phyloP scores from a whole-genome alignment of 2,797 vertebrate genomes.

The Falco rusticolus region DNA sequence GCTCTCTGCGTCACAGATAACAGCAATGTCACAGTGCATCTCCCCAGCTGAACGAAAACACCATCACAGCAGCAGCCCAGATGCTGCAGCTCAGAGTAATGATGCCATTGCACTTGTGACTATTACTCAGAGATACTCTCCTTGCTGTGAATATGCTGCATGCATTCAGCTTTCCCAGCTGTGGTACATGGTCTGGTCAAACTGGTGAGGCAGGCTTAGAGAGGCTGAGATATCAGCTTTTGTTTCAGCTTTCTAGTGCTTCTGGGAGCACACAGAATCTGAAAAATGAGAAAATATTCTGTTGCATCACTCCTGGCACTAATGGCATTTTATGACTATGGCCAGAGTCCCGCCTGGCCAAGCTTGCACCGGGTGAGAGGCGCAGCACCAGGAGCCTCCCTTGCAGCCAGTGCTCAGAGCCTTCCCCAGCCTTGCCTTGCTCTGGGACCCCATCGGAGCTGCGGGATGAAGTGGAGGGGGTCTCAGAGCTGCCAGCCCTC shows the following conservation, averaged over 20 bases:
- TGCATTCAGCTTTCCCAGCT: background rate
- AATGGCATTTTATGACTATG: background rate
- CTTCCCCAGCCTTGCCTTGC: background rate
- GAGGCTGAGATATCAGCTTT: background rate
- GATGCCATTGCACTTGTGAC: background rate
- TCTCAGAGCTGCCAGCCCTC: background rate
- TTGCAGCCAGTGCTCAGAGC: background rate
- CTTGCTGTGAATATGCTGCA: background rate
- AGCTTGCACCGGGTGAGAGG: background rate
- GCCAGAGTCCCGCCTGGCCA: background rate
- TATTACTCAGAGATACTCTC: background rate
- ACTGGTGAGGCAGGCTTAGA: background rate
- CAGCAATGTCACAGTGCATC: slow-evolving; percentile 13
- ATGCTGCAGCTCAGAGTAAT: background rate
- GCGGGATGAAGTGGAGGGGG: background rate
- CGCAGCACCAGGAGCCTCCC: background rate
- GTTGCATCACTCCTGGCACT: background rate
- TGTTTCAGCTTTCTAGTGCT: background rate
- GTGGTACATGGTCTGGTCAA: background rate
- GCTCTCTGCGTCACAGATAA: slow-evolving; percentile 1
- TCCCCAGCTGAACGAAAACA: background rate
- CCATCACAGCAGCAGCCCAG: background rate
- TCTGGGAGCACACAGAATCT: background rate
- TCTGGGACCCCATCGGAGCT: background rate
- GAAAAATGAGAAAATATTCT: background rate